These are phyloP conservation scores for Amphibalanus amphitrite DNA, from an alignment of 1,140 invertebrate genomes.

Conservation along the genomic window DNA sequence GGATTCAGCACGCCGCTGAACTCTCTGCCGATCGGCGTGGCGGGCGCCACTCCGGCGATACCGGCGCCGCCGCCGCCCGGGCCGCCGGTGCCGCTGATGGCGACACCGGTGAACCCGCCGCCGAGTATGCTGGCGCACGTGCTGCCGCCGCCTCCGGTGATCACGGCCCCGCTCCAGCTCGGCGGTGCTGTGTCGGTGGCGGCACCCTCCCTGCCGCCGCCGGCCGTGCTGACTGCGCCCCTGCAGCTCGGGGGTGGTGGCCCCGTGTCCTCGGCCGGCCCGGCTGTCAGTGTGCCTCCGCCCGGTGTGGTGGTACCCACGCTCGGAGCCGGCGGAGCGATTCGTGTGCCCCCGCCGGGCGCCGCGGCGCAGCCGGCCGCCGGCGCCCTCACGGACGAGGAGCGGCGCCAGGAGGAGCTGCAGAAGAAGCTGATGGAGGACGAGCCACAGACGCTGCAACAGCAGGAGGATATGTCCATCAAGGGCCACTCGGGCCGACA, in stretches of 20 bases:
- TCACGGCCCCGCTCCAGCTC: not conserved
- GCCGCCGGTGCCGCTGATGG: constrained; percentile 15
- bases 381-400: constrained; percentile 16
- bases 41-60: constrained; percentile 12
- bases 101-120: constrained; percentile 23
- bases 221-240: not conserved
- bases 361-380: too few relatives aligned
- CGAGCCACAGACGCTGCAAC: constrained; percentile 79
- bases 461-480: constrained; percentile 94
- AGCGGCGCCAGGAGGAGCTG: constrained; percentile 58
- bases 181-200: not conserved
- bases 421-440: constrained; percentile 74
- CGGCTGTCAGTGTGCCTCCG: not conserved
- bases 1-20: constrained; percentile 9
- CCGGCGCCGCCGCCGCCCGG: constrained; percentile 13
- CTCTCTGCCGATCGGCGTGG: constrained; percentile 8
- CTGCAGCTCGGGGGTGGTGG: not conserved
- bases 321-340: constrained; percentile 7
- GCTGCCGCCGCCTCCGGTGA: not conserved
- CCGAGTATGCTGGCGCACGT: not conserved
- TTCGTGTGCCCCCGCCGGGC: constrained; percentile 3
- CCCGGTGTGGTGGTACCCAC: not conserved
- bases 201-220: not conserved
- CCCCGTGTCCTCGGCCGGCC: too few relatives aligned
- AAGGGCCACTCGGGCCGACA: constrained; percentile 93